A percentile compares a stretch with the other conserved stretches of the same genome.
Evolutionary conservation across 2,888 invertebrate species (phyloP).

Genomic region (Heterodera filipjevi): DNA sequence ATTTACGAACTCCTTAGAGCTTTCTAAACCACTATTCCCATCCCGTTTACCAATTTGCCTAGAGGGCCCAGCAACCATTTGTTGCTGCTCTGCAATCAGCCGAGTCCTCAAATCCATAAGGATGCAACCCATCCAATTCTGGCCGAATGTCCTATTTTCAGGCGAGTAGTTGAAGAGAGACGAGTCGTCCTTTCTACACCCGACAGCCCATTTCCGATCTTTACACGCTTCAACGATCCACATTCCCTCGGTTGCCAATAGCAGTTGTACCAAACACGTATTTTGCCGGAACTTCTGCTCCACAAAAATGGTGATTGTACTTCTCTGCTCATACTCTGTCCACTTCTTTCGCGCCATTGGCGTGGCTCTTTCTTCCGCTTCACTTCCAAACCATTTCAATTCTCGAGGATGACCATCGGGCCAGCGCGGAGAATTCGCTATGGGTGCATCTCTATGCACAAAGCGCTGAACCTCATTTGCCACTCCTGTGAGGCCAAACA

Average conservation of each 20-base stretch:
- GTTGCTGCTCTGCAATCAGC: too few relatives aligned
- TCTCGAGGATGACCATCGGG: not conserved
- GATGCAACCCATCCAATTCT: not conserved
- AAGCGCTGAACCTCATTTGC: not conserved
- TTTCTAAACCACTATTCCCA: not conserved
- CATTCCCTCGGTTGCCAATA: not conserved
- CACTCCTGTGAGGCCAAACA: not conserved
- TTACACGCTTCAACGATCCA: not conserved
- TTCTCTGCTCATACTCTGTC: not conserved
- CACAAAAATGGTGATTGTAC: not conserved
- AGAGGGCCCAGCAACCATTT: not conserved
- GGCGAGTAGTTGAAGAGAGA: not conserved
- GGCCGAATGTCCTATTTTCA: not conserved
- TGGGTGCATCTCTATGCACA: not conserved
- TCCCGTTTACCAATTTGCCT: not conserved
- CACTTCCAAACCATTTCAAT: not conserved
- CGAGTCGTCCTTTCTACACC: not conserved
- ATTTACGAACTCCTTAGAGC: not conserved
- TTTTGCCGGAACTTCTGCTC: constrained; percentile 7
- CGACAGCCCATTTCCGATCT: not conserved
- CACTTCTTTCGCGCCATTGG: not conserved
- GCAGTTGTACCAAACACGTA: not conserved
- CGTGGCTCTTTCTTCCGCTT: not conserved
- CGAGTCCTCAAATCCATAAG: not conserved
- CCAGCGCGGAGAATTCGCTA: not conserved